Evolutionary conservation across 2,888 invertebrate genomes (phyloP), one percentile per base, ranked within the genome.

Genomic region (Acrobasis consociella): DNA sequence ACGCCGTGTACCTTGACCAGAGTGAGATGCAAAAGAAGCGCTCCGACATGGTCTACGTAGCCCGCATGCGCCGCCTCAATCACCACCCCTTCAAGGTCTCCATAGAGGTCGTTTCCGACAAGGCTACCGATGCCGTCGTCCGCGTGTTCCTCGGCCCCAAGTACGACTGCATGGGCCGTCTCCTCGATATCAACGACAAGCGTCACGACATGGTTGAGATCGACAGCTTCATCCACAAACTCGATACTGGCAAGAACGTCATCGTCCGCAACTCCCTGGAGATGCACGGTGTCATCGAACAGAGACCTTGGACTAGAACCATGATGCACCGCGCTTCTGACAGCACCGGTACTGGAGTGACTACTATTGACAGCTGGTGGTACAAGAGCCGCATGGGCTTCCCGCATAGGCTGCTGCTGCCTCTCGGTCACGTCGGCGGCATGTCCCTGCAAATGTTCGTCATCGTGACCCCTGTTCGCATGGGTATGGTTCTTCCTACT

Each of bases 121-220:
- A 94, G 74, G 82, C 91, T 7, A 87, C 89, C 42, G 94, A 94
- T 70, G 94, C 94, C 58, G 93, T 95, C 11, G 94, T 96, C 13
- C 94, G 95, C 64, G 85, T 95, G 15, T 96, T 94, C 93, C 83
- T 96, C 68, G 96, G 95, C 73, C 96, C 96, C 49, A 95, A 95
- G 83, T 94, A 92, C 85, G 95, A 96, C 83, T 93, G 94, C 81
- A 89, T 93, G 74, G 95, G 94, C 65, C 93, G 93, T 63, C 86
- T 93, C 37, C 82, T 94, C 58, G 89, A 91, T 73, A 80, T 89
- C 67, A 86, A 91, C 74, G 89, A 90, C 80, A 88, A 86, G 64
- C 87, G 91, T 60, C 66, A 73, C 51, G 88, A 90, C 68, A 91
- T 92, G 91, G 74, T 92, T 31, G 92, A 92, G 68, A 85, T 92